phyloP scores from a whole-genome alignment of 2,888 invertebrate species.

The Synanthedon tipuliformis region DNA sequence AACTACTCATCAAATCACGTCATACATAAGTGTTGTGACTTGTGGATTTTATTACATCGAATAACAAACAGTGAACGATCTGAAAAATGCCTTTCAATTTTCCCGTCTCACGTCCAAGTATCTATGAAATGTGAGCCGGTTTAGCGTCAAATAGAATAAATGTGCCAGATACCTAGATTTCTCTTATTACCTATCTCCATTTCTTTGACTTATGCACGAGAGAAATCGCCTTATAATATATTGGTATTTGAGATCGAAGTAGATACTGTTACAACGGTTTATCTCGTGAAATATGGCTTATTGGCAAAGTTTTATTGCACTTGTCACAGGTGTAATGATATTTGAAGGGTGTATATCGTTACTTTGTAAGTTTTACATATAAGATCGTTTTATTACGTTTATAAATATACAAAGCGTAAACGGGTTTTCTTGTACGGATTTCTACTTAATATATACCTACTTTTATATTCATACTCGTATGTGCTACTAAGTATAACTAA shows the following conservation, averaged over 20 bases:
- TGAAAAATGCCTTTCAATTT: too few species aligned
- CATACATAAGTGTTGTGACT: too few species aligned
- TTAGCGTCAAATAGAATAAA: slow-evolving; percentile 40
- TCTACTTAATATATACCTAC: too few species aligned
- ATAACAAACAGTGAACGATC: too few species aligned
- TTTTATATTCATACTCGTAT: too few species aligned
- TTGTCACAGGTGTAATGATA: slow-evolving; percentile 56
- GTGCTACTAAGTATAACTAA: too few species aligned
- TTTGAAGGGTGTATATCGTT: not conserved
- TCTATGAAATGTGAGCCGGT: slow-evolving; percentile 25
- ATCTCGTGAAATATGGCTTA: slow-evolving; percentile 51
- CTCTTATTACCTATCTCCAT: slow-evolving; percentile 48
- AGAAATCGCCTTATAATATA: slow-evolving; percentile 59
- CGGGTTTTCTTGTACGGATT: too few species aligned
- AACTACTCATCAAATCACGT: too few species aligned
- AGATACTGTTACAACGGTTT: slow-evolving; percentile 27
- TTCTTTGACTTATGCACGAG: slow-evolving; percentile 53
- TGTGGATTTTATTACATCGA: too few species aligned
- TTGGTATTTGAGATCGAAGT: slow-evolving; percentile 63
- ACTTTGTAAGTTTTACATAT: not conserved
- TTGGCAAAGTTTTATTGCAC: slow-evolving; percentile 67
- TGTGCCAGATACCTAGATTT: slow-evolving; percentile 31
- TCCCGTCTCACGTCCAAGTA: slow-evolving; percentile 14
- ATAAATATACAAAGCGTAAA: not conserved
- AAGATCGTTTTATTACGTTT: not conserved